These are phyloP conservation scores for Ectobius pallidus DNA, from an alignment of 2,888 invertebrate genomes.

Conservation along the genomic window DNA sequence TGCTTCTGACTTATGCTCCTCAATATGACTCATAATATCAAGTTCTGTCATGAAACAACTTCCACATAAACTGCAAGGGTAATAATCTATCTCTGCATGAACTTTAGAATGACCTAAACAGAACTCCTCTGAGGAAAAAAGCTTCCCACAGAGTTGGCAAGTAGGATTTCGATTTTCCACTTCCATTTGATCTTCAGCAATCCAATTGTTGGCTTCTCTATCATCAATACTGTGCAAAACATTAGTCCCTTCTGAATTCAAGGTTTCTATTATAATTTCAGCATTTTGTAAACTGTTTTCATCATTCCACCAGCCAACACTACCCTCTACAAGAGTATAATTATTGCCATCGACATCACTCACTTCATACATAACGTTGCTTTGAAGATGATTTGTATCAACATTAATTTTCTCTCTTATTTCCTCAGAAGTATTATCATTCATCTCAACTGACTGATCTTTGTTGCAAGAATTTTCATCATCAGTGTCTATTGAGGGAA, in stretches of 20 bases:
- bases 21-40: slow-evolving; percentile 34
- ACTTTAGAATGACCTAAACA: slow-evolving; percentile 37
- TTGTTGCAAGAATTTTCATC: too few species aligned
- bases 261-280: slow-evolving; percentile 27
- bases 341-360: slow-evolving; percentile 11
- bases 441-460: too few species aligned
- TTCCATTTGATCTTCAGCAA: background rate
- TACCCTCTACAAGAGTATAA: background rate
- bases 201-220: background rate
- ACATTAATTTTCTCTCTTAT: too few species aligned
- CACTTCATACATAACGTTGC: slow-evolving; percentile 20
- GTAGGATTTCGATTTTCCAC: background rate
- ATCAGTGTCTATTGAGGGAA: background rate
- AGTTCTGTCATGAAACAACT: slow-evolving; percentile 25
- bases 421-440: too few species aligned
- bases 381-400: background rate
- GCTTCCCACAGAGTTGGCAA: slow-evolving; percentile 36
- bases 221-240: background rate
- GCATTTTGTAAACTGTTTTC: slow-evolving; percentile 20
- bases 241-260: slow-evolving; percentile 18
- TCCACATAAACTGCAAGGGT: slow-evolving; percentile 33
- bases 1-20: slow-evolving; percentile 32
- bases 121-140: slow-evolving; percentile 8
- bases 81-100: slow-evolving; percentile 27
- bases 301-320: slow-evolving; percentile 25